Base-by-base conservation (phyloP, 2,797 vertebrate genomes). In the Leuciscus waleckii region DNA sequence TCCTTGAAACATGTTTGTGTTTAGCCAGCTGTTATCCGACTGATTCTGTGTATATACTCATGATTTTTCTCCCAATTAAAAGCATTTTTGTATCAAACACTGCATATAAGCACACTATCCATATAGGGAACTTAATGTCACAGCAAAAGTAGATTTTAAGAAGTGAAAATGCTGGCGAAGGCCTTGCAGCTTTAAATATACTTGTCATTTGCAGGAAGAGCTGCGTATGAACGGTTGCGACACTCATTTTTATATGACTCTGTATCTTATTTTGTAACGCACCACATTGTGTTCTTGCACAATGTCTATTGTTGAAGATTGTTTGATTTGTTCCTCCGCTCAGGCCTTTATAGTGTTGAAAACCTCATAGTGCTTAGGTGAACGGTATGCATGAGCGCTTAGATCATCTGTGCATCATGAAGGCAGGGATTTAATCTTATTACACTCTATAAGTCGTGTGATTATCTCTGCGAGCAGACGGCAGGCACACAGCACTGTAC, bases 401-500 rank as follows among this genome's bases (percentile, higher is more conserved):
- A 6, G 9, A 78, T 78, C 76, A 78, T 43, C 76, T 63, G 37
- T 4, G n/a, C 54, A 78, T 63, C 37, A 63, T 19, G 11, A 78
- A 78, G 54, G 16, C 76, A 43, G 54, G n/a, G 2, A 78, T 78
- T 56, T 79, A 32, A 79, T 79, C 61, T 32, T 9, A 79, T 49
- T 65, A 79, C n/a, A 19, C 37, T 29, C 76, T 65, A 7, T 13
- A 79, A 78, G 37, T 46, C 17, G 1, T 46, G 58, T 43, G 77
- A 79, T 79, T 46, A 79, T 79, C 77, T 79, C 58, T 79, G 17
- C 58, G 63, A 43, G 77, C 54, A 58, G 26, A 23, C 41, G 16
- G 26, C 46, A 35, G 73, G 9, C 21, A 1, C 54, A 58, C 14
- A 0, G 75, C 54, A 41, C 75, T 17, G n/a, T 63, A 26, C 58